Evolutionary conservation across 2,888 invertebrate genomes (phyloP), one percentile per base, ranked within the genome.

Genomic region (Alcis repandata): DNA sequence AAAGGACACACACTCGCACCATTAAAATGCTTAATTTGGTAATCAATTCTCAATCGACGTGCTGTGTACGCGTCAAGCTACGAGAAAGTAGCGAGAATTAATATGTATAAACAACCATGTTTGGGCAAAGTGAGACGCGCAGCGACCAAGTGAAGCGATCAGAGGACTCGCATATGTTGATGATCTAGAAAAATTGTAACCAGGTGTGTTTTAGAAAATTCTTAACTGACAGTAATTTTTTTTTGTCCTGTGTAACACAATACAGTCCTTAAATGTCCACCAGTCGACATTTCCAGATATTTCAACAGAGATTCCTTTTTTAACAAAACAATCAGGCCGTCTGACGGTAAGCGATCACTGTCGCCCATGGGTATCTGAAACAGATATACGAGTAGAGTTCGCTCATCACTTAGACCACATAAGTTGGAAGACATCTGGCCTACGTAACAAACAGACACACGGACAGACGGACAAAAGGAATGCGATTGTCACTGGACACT

Each of bases 11-110:
- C 57, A 59, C 58, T 63, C 71, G 70, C 73, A 71, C 81, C 77
- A 83, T 84, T 84, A 80, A 80, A 76, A 82, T 78, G 68, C 75
- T 84, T 86, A 85, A 86, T 85, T 84, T 72, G 78, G 79, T 82
- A 75, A 86, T 87, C 86, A 83, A 86, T 87, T 83, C 77, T 79
- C 72, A 71, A 75, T 79, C 79, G 76, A 69, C 76, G 81, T 73
- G 79, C 78, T 76, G 72, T 60, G 65, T 20, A 7, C 64, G 67
- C 15, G 41, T 59, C 11, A 73, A 74, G 73, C 51, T 49, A 66
- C 33, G 57, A 74, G 73, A n/a, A 52, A 58, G 45, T 46, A 52
- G 72, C 71, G 70, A 52, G 7, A 13, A 22, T 46, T 27, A 4
- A 17, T 8, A 19, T 20, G 13, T 7, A 13, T 8, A 13, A 4